Evolutionary conservation across 2,888 invertebrate genomes (phyloP), one percentile per base, ranked within the genome.

Genomic region (Agrochola macilenta): DNA sequence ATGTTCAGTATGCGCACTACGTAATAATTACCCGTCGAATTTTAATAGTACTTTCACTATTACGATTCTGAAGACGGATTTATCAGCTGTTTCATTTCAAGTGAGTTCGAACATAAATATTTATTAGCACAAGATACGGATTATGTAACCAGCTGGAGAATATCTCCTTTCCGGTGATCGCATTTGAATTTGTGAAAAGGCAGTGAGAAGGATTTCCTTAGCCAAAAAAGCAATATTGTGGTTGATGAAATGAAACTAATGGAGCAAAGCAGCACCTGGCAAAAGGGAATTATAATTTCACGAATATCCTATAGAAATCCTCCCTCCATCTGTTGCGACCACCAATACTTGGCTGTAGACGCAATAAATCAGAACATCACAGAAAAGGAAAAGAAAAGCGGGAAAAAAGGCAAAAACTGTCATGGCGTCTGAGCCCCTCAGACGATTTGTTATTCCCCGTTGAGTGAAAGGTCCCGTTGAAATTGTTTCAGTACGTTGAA

Each of bases 311-410:
- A 26, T 35, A 72, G 46, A 73, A 74, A 82, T 72, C 39, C 46
- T 71, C 68, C 60, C 57, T 60, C 74, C 77, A 76, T 84, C 87
- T 80, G 80, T 84, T 69, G 70, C 60, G 30, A 70, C 57, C 30
- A 39, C 49, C 60, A 71, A 86, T 82, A 81, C 76, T 77, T 72
- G 72, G 75, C 79, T 76, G 79, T 77, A 87, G 78, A 81, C 76
- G 82, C 75, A 78, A 85, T 88, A 87, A 88, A 88, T 88, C 88
- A 83, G 69, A 82, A 73, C 83, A 87, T 87, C 76, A 79, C 74
- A 54, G 75, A 69, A 78, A 82, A 82, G 64, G 20, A 52, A 65
- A 78, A 80, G 74, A 81, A 77, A 83, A 68, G 78, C 75, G 82
- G 76, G 81, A 81, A 80, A 82, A 84, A 82, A 81, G 79, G 80